Evolutionary conservation across 2,113 vertebrate species (phyloP).

Genomic region (Paradisaea rubra): DNA sequence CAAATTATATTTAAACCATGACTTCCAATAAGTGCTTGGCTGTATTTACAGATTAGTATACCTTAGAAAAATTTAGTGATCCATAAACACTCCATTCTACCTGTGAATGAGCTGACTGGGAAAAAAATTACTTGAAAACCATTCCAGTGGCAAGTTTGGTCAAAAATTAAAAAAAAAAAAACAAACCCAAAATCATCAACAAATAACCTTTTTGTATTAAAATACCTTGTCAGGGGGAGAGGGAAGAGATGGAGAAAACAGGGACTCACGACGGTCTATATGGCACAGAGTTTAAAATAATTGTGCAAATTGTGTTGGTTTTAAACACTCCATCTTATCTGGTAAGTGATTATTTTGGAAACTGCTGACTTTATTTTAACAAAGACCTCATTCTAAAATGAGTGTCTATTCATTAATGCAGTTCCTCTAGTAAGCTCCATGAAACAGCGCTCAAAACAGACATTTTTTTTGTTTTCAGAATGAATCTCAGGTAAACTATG

Average conservation of each 20-base stretch:
- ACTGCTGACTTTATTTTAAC: background rate
- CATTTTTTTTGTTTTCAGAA: background rate
- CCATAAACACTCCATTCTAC: background rate
- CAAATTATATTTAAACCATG: background rate
- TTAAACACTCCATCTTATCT: background rate
- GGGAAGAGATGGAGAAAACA: background rate
- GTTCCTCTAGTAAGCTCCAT: background rate
- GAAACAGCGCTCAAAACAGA: background rate
- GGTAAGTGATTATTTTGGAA: background rate
- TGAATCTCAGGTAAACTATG: background rate
- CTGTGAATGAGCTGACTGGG: background rate
- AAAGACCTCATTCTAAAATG: background rate
- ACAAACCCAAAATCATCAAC: background rate
- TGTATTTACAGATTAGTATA: background rate
- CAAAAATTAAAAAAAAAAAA: background rate
- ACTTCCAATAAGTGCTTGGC: background rate
- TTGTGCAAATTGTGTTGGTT: background rate
- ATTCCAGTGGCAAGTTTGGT: background rate
- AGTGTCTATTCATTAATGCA: background rate
- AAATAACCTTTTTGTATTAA: background rate
- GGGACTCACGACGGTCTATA: background rate
- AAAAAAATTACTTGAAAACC: background rate
- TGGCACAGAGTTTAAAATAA: constrained; percentile 15
- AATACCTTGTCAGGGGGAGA: background rate
- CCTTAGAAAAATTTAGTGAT: background rate